Evolutionary conservation across 2,113 vertebrate species (phyloP), one percentile per base, ranked within the genome.

Genomic region (Scartelaos histophorus): DNA sequence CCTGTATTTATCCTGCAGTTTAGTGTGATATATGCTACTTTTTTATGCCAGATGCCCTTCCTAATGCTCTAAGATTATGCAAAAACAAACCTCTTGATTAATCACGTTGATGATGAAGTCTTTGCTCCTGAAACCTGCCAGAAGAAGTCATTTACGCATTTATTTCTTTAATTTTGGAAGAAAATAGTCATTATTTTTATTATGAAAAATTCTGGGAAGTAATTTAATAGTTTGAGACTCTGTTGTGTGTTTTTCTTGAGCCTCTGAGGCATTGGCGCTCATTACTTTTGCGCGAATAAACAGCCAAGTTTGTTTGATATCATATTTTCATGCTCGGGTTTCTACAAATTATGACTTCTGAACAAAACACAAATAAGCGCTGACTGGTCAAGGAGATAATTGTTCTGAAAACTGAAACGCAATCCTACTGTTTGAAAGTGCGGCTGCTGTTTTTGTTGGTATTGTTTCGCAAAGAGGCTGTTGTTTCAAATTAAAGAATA

Each of bases 361-460:
- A 21, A 21, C 6, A 10, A 56, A 56, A 56, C 57, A 60, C 13
- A 60, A 60, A 12, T 60, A 60, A 60, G 16, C 29, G 57, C 15
- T 60, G 57, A 60, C 29, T 15, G 57, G 22, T 60, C 22, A 60
- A 29, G 57, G 57, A 60, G 13, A 60, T 60, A 25, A 60, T 60
- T 60, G 57, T 24, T 60, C 22, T 60, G 57, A 25, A 60, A 25
- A 60, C 24, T 17, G 25, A 5, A 51, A 51, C 47, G 19, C 15
- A 19, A 51, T 6, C 15, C 9, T 1, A 9, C 5, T 49, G 47
- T 51, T 19, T 51, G 47, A 51, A 51, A 51, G 7, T 51, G 17
- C 19, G 47, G 47, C 47, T 51, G 47, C 47, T 51, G 16, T 17
- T 51, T 51, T 51, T 15, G 13, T 1, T 49, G 47, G 10, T 49